Evolutionary conservation across 2,113 vertebrate genomes (phyloP), one percentile per base, ranked within the genome.

Genomic region (Silurus meridionalis): DNA sequence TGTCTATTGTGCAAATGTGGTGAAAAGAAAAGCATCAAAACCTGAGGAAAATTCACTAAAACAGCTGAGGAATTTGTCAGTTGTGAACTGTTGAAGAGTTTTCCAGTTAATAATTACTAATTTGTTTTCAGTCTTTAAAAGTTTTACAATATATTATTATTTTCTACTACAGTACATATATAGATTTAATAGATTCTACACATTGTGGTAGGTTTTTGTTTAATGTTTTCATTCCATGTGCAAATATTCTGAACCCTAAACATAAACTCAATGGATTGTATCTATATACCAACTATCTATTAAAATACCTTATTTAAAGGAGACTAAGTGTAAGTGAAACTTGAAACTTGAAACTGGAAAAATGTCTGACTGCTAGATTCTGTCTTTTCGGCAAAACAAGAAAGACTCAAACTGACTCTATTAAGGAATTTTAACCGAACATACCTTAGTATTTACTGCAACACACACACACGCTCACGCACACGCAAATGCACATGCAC

Each of bases 381-480:
- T 14, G 11, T 77, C 23, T n/a, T 15, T 77, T 25, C n/a, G 21
- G 74, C 74, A 55, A 53, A n/a, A 75, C 3, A 4, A n/a, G 17
- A 57, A 58, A 53, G 15, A 82, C 50, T 82, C 69, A 19, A 55
- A 85, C 50, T 66, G 25, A 84, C 48, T 77, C 8, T 48, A 80
- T 53, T n/a, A 63, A 25, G 78, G 23, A 77, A 83, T 78, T 85
- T 78, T n/a, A 60, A 71, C 48, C 57, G n/a, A 63, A 74, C 72
- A 79, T 79, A 71, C 77, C 71, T 67, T 5, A 82, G 10, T 46
- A 57, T 63, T 25, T 13, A 75, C 9, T 75, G 21, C 4, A 17
- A 60, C 83, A 85, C 50, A 55, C 15, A 75, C 8, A 25, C 13
- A 72, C 83, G 78, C 52, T 2, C 63, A 78, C 60, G 67, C 9